These are phyloP conservation scores for Hexactinellida sp. DNA, from an alignment of 37 sponge, comb jelly and placozoan genomes.

Conservation along the genomic window DNA sequence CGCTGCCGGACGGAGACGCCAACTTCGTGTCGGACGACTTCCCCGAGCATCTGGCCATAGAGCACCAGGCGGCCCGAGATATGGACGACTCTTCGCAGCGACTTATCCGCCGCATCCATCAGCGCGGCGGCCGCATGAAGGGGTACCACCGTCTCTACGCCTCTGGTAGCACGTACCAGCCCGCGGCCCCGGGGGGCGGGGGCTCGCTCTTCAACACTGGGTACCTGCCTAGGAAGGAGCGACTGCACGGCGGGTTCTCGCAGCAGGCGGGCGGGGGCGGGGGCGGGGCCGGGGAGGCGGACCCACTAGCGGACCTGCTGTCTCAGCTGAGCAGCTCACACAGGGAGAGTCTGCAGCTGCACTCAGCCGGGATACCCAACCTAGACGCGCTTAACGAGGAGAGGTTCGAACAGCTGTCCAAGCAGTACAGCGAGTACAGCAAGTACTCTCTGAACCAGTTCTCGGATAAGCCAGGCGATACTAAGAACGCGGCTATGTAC, in stretches of 20 bases:
- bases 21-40: slow-evolving; percentile 65
- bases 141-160: slow-evolving; percentile 14
- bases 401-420: not conserved
- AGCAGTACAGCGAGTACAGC: not conserved
- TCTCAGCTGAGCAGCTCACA: not conserved
- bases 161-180: not conserved
- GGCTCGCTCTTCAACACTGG: not conserved
- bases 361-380: not conserved
- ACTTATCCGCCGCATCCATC: slow-evolving; percentile 2
- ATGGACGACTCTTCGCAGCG: not conserved
- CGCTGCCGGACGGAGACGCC: slow-evolving; percentile 63
- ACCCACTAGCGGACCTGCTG: not conserved
- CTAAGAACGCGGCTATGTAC: not conserved
- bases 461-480: not conserved
- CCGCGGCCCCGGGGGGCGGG: not conserved
- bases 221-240: not conserved
- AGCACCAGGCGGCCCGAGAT: slow-evolving; percentile 27
- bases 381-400: not conserved
- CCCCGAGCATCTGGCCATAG: slow-evolving; percentile 63
- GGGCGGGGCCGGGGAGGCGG: not conserved
- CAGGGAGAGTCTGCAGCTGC: not conserved
- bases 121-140: not conserved
- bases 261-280: no score
- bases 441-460: slow-evolving; percentile 12
- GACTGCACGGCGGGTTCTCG: not conserved